Evolutionary conservation across 2,888 invertebrate species (phyloP).

Genomic region (Euproctis similis): DNA sequence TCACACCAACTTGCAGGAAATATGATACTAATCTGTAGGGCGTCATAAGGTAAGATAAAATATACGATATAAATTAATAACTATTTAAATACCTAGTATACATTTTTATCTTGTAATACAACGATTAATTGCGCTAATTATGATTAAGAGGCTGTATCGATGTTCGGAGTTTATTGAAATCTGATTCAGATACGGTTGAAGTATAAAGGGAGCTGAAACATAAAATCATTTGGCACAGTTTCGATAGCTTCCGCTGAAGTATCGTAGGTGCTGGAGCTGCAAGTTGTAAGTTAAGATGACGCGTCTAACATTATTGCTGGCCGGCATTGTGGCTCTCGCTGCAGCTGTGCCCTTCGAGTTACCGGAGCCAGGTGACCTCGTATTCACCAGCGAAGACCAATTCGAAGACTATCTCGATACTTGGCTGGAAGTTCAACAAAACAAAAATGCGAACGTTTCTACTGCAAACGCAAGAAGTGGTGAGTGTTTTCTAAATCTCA

Average conservation of each 20-base stretch:
- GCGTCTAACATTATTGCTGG: neutral
- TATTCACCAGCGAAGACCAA: constrained; percentile 55
- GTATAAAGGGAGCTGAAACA: neutral
- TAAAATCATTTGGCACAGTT: neutral
- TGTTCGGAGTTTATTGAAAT: neutral
- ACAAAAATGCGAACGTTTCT: constrained; percentile 31
- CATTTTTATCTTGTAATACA: neutral
- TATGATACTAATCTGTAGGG: too few relatives aligned
- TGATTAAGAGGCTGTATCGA: neutral
- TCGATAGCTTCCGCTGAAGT: neutral
- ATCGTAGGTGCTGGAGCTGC: neutral
- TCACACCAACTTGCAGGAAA: too few relatives aligned
- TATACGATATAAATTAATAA: too few relatives aligned
- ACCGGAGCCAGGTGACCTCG: constrained; percentile 52
- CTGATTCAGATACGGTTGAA: neutral
- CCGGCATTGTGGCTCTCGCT: neutral
- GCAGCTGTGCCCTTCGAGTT: constrained; percentile 29
- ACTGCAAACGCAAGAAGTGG: constrained; percentile 31
- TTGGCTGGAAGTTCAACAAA: constrained; percentile 50
- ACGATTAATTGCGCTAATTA: neutral
- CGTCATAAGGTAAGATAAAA: too few relatives aligned
- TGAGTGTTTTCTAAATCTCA: constrained; percentile 20
- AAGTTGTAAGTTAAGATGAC: neutral
- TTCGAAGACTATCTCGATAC: constrained; percentile 64
- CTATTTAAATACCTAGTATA: neutral